phyloP scores from a whole-genome alignment of 2,888 invertebrate genomes.

The Oscheius sp. region DNA sequence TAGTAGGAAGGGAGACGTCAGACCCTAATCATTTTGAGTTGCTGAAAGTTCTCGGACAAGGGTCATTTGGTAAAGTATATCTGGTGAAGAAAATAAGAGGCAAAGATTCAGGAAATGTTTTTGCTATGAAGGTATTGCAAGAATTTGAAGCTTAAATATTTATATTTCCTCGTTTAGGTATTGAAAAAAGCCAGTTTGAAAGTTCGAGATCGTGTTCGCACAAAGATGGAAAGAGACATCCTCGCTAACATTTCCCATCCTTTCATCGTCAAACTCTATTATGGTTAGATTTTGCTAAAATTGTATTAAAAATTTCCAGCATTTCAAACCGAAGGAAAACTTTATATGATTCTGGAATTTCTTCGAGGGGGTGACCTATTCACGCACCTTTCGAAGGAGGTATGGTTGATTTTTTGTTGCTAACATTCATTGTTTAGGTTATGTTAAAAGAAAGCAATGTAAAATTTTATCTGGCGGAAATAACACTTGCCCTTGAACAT shows the following conservation, averaged over 20 bases:
- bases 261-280: constrained; percentile 96
- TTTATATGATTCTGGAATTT: constrained; percentile 97
- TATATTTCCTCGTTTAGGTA: constrained; percentile 73
- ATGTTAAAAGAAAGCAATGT: constrained; percentile 99
- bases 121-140: constrained; percentile 99
- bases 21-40: constrained; percentile 96
- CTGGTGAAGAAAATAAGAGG: constrained; percentile 93
- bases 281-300: too few species aligned
- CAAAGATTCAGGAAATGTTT: constrained; percentile 89
- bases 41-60: constrained; percentile 79
- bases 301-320: too few species aligned
- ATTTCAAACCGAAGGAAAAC: constrained; percentile 98
- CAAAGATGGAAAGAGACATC: constrained; percentile 98
- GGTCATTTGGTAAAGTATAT: constrained; percentile 76
- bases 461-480: constrained; percentile 96
- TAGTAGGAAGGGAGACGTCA: constrained; percentile 93
- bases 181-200: constrained; percentile 96
- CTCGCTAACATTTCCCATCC: constrained; percentile 97
- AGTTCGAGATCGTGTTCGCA: constrained; percentile 81
- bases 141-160: too few species aligned
- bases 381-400: constrained; percentile 95
- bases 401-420: background rate
- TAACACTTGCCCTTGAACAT: constrained; percentile 95
- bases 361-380: constrained; percentile 94
- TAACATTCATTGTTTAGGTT: constrained; percentile 80